Base-by-base conservation (phyloP, 2,888 invertebrate species). In the Heliconius ethilla region DNA sequence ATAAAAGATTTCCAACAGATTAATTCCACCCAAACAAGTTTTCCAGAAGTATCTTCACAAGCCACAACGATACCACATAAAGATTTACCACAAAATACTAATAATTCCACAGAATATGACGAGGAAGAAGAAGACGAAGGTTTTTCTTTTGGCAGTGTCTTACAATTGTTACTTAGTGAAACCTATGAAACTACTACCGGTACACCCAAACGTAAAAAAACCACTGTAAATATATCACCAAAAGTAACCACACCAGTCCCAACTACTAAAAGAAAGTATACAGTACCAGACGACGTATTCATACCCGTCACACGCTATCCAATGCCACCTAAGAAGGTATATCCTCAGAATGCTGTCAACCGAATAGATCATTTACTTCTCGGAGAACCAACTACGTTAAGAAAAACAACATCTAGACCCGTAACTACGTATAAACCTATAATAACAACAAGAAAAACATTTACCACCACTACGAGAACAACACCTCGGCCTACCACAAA, bases 131-230 rank as follows among this genome's bases (percentile, higher is more conserved):
- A 94, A 15, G 93, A 92, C 7, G 94, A 94, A 75, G 95, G 94
- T 15, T 95, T 96, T 84, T 96, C 96, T 0, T 93, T 96, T 37
- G 96, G 96, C 75, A 96, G 94, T 83, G 95, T 96, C 9, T 87
- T 96, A 25, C 95, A 96, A 84, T 89, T 96, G n/a, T 87, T 96
- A 33, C 92, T 96, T 45, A 94, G 95, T 77, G 95, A 94, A 51
- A 90, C 86, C 78, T 92, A 93, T 37, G 92, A 92, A 27, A 85
- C 90, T 0, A 92, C 92, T 4, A 91, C 91, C 0, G 75, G 84
- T 37, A 55, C 86, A 5, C 84, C 86, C 0, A 79, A 80, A 51
- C 84, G 83, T 72, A 85, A 84, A 55, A 37, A 79, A 67, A 75
- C 80, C 3, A 69, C 85, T 69, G 62, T 82, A 1, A 79, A 83